A percentile compares a stretch with the other conserved stretches of the same genome.
Conservation (phyloP, 2,888 invertebrate genomes). For the Brachylomia viminalis region DNA sequence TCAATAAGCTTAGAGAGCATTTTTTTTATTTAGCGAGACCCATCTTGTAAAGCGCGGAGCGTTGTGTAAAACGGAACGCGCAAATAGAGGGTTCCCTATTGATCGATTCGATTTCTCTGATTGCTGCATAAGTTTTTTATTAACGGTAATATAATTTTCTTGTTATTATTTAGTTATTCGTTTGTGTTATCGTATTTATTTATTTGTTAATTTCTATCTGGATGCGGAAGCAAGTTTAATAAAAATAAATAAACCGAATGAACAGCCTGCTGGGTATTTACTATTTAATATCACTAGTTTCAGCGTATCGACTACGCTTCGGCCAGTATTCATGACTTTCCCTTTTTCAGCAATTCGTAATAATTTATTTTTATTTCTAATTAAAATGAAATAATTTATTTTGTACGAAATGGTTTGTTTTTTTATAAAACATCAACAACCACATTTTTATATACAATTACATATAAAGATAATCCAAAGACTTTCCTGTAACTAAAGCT, state of each 20-base stretch:
- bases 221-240: neutral
- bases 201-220: neutral
- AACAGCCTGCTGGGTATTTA: too few species aligned
- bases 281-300: neutral
- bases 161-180: constrained; percentile 11
- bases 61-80: constrained; percentile 82
- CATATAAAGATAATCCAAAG: constrained; percentile 20
- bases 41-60: constrained; percentile 83
- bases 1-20: constrained; percentile 90
- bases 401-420: too few species aligned
- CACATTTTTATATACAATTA: neutral
- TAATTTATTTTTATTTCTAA: neutral
- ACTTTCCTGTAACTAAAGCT: constrained; percentile 58
- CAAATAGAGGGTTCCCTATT: constrained; percentile 86
- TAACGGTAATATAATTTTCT: constrained; percentile 56
- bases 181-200: neutral
- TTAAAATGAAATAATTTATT: too few species aligned
- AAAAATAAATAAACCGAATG: neutral
- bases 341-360: neutral
- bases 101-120: constrained; percentile 81
- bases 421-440: neutral
- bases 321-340: neutral
- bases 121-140: constrained; percentile 71
- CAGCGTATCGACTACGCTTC: neutral
- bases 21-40: constrained; percentile 85